Base-by-base conservation (phyloP, 2,113 vertebrate species). In the Pagrus major region DNA sequence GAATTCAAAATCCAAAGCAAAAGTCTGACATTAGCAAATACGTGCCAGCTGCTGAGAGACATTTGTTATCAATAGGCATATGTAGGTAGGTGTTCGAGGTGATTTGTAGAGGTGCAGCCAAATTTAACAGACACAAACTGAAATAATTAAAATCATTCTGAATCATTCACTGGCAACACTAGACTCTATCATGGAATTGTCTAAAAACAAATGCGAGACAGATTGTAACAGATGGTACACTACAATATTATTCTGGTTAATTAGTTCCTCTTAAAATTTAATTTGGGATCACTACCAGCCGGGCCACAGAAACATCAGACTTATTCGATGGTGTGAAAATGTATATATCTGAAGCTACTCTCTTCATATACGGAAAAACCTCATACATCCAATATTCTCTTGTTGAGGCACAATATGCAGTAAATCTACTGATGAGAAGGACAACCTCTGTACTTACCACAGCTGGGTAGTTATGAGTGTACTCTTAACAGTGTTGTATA, bases 361-460 rank as follows among this genome's bases (percentile, higher is more conserved):
- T 27, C 3, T 56, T 21, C 49, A 21, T 56, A 4, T 23, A 70
- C 7, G 6, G 21, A 39, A 63, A 55, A 74, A 47, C 1, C 20
- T 31, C 0, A 25, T 21, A 29, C 1, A 54, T 59, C 6, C 14
- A 65, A 65, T 44, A 23, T 23, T 49, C 27, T 54, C 54, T 55
- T 33, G 52, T 6, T 37, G 41, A 41, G 29, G 37, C 15, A 63
- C 39, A 64, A 25, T 52, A 59, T 25, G 15, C 14, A 71, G 47
- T 11, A 54, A 23, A 23, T 51, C 6, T 10, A 27, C 56, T 60
- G 58, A 23, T 60, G 21, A 58, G 9, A 35, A 46, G 5, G 54
- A 44, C 21, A 23, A 3, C 27, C 15, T 27, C 31, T 44, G 44
- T 46, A 68, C 51, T 79, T 82, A 68, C 66, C 71, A 51, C 42